Percentiles rank a stretch among this genome's conserved stretches.
Evolutionary conservation across 2,888 invertebrate genomes (phyloP).

Genomic region (Scaptomyza parva): DNA sequence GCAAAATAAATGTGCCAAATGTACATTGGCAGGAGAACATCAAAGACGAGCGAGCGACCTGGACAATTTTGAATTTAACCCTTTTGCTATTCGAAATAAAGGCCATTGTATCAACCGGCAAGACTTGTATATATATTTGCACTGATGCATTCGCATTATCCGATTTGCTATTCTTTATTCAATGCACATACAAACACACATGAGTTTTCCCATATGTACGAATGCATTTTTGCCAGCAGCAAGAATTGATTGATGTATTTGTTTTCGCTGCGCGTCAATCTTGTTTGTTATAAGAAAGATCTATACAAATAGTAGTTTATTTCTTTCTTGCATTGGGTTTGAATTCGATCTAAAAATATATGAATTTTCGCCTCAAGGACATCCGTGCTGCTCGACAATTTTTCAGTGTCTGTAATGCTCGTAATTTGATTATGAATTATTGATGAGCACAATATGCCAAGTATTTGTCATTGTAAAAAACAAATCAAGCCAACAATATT

Average conservation of each 20-base stretch:
- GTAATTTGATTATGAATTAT: slow-evolving; percentile 1
- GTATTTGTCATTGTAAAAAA: not conserved
- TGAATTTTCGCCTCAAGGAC: slow-evolving; percentile 1
- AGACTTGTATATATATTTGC: slow-evolving; percentile 39
- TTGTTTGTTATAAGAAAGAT: slow-evolving; percentile 55
- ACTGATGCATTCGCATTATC: slow-evolving; percentile 70
- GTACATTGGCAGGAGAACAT: slow-evolving; percentile 17
- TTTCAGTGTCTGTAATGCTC: not conserved
- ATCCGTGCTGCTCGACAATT: not conserved
- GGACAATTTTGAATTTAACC: slow-evolving; percentile 66
- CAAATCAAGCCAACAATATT: not conserved
- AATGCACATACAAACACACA: slow-evolving; percentile 3
- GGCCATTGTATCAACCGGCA: slow-evolving; percentile 55
- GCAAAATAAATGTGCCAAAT: slow-evolving; percentile 23
- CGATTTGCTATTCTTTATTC: slow-evolving; percentile 60
- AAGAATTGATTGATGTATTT: slow-evolving; percentile 44
- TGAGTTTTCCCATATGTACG: not conserved
- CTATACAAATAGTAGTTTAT: slow-evolving; percentile 24
- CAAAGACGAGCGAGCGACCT: slow-evolving; percentile 38
- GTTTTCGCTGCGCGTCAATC: slow-evolving; percentile 47
- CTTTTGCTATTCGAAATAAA: slow-evolving; percentile 54
- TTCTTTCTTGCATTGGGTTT: not conserved
- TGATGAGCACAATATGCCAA: not conserved
- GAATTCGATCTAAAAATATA: not conserved
- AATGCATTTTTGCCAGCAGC: slow-evolving; percentile 40